A percentile compares a stretch with the other conserved stretches of the same genome.
phyloP scores from a whole-genome alignment of 2,113 vertebrate genomes.

The Melanocharis versteri region DNA sequence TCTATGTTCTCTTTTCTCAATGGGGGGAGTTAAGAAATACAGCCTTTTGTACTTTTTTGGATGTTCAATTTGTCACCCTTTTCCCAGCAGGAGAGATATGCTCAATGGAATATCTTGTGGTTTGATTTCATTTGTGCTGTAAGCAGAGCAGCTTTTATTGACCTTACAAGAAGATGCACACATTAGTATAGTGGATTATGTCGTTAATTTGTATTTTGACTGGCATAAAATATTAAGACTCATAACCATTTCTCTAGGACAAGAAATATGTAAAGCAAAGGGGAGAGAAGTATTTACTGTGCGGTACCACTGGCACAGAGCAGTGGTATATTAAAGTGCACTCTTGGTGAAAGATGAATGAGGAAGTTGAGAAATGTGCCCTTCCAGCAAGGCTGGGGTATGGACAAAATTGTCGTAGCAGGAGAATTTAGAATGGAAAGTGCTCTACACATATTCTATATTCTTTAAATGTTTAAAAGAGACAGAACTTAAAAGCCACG shows the following conservation, averaged over 20 bases:
- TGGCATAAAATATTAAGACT: background rate
- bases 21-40: background rate
- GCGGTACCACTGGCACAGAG: accelerated
- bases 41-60: background rate
- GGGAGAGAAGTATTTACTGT: background rate
- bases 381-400: background rate
- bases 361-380: background rate
- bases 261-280: background rate
- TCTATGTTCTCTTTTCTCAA: background rate
- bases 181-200: background rate
- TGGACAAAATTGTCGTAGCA: background rate
- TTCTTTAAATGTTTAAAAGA: background rate
- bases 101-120: background rate
- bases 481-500: background rate
- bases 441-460: background rate
- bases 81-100: background rate
- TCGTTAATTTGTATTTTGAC: background rate
- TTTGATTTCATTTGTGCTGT: background rate
- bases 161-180: background rate
- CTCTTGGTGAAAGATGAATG: background rate
- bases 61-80: background rate
- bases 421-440: background rate
- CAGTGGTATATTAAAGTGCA: background rate
- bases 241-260: background rate
- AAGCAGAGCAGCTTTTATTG: background rate